Conservation (phyloP, 2,797 vertebrate species). For the Enteromius thamalakanensis region DNA sequence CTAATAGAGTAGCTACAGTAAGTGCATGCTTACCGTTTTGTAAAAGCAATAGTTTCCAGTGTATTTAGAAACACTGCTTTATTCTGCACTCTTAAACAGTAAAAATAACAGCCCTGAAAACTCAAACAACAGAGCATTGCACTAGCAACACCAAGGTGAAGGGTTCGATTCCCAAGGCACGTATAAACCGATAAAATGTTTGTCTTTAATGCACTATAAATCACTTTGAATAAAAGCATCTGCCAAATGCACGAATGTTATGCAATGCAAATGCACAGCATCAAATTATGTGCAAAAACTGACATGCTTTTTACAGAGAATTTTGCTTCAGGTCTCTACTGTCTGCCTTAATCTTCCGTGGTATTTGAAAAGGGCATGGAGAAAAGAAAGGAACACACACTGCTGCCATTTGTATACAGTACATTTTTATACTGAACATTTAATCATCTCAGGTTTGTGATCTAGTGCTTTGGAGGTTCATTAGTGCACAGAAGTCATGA, state of each 20-base stretch:
- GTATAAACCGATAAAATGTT: background rate
- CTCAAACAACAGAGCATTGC: background rate
- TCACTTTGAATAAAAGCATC: constrained; percentile 14
- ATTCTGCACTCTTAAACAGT: background rate
- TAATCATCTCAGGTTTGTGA: background rate
- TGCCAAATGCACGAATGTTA: background rate
- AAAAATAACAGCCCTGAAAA: background rate
- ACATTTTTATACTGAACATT: constrained; percentile 49
- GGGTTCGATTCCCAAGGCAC: background rate
- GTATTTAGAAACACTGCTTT: background rate
- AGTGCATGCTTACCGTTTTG: background rate
- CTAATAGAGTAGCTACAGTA: background rate
- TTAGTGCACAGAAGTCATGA: background rate
- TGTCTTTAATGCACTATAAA: background rate
- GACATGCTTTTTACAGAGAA: constrained; percentile 9
- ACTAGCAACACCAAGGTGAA: background rate
- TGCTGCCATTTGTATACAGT: constrained; percentile 70
- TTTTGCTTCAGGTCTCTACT: constrained; percentile 18
- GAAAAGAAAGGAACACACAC: constrained; percentile 64
- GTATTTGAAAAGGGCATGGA: constrained; percentile 77
- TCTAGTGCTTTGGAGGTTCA: constrained; percentile 7
- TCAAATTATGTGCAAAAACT: background rate
- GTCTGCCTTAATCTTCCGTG: constrained; percentile 65
- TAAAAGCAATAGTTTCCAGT: background rate
- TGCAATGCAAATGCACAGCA: background rate